Evolutionary conservation across 2,797 vertebrate species (phyloP).

Genomic region (Merluccius polli): DNA sequence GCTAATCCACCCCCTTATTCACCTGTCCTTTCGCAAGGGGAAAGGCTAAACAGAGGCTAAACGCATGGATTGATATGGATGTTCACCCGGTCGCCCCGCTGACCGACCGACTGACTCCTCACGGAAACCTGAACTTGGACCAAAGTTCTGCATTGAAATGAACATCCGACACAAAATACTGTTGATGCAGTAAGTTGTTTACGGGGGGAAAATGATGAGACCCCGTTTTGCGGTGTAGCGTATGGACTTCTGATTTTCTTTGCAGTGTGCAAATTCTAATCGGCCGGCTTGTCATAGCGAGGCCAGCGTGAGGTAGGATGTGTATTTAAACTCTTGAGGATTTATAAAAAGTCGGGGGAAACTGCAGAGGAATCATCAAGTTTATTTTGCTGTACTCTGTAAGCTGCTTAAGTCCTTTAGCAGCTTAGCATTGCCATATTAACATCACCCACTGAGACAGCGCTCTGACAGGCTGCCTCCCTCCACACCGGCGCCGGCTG

Average conservation of each 20-base stretch:
- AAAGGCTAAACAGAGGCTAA: conserved; percentile 39
- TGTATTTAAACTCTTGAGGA: conserved; percentile 73
- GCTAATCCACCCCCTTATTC: conserved; percentile 16
- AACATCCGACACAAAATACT: conserved; percentile 6
- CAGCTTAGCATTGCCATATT: conserved; percentile 81
- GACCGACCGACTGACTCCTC: conserved; percentile 33
- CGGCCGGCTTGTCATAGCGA: conserved; percentile 43
- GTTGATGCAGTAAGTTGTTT: conserved; percentile 35
- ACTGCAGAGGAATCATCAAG: conserved; percentile 77
- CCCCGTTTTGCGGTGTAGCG: conserved; percentile 8
- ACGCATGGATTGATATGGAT: conserved; percentile 25
- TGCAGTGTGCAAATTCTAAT: conserved; percentile 34
- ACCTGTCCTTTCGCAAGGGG: conserved; percentile 20
- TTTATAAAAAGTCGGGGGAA: conserved; percentile 69
- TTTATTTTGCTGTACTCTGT: conserved; percentile 79
- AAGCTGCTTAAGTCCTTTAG: conserved; percentile 80
- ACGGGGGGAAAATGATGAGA: conserved; percentile 15
- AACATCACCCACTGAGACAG: conserved; percentile 77
- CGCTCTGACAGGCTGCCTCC: conserved; percentile 72
- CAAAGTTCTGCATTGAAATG: conserved; percentile 2
- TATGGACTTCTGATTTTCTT: conserved; percentile 24
- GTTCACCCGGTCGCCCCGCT: conserved; percentile 34
- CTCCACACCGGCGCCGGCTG: conserved; percentile 59
- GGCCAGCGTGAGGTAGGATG: conserved; percentile 67
- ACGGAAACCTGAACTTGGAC: conserved; percentile 38